phyloP scores from a whole-genome alignment of 2,113 vertebrate genomes.

The Sisor rabdophorus region DNA sequence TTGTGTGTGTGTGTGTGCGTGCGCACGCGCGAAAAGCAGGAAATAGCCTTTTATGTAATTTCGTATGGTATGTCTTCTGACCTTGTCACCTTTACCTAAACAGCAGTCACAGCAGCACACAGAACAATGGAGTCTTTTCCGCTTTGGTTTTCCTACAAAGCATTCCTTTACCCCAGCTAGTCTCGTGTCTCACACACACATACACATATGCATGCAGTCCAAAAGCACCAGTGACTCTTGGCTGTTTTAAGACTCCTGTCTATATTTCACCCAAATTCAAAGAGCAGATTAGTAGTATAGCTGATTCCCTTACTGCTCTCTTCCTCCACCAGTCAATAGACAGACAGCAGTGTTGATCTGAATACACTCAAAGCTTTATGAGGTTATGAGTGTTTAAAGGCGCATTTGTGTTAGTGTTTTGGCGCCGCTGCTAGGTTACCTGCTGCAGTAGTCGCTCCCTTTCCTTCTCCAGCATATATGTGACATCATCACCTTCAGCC shows the following conservation, averaged over 20 bases:
- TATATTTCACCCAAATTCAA: background rate
- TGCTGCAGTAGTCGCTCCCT: constrained; percentile 88
- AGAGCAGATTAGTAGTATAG: background rate
- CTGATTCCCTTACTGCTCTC: background rate
- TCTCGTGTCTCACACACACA: background rate
- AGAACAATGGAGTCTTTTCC: constrained; percentile 68
- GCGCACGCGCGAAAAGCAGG: constrained; percentile 32
- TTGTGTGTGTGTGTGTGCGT: no score
- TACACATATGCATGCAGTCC: constrained; percentile 17
- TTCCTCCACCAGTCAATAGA: background rate
- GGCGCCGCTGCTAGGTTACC: constrained; percentile 65
- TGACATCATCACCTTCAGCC: constrained; percentile 84
- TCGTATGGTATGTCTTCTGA: constrained; percentile 49
- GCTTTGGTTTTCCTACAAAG: constrained; percentile 60
- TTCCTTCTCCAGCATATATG: constrained; percentile 89
- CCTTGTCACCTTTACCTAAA: constrained; percentile 63
- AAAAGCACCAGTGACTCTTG: background rate
- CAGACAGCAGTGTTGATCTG: background rate
- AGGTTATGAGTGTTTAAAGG: constrained; percentile 3
- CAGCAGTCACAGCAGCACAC: constrained; percentile 49
- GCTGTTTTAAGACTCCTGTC: background rate
- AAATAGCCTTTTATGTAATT: constrained; percentile 37
- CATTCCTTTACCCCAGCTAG: constrained; percentile 21
- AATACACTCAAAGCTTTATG: background rate
- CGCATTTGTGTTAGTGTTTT: constrained; percentile 42